Base-by-base conservation (phyloP, 2,888 invertebrate species). In the Eulithis prunata region DNA sequence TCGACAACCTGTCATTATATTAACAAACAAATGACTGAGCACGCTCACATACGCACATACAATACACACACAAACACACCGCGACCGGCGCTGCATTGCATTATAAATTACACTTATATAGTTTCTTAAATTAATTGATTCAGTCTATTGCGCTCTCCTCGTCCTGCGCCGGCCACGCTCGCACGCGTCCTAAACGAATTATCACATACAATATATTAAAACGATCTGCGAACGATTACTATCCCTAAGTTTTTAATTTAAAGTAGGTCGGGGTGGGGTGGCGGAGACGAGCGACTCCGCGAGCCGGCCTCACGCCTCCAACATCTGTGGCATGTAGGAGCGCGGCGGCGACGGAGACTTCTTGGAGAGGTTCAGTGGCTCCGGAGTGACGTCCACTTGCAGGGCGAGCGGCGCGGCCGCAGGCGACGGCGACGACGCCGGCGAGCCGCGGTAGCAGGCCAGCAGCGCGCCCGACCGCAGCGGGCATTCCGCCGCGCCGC, bases 361-460 rank as follows among this genome's bases (percentile, higher is more conserved):
- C 96, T 97, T 98, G 87, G 97, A 98, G 80, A 98, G 94, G 94
- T 98, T 98, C 75, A 98, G 93, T 62, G 98, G 98, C 80, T 96
- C 96, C 75, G 97, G 96, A 82, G 97, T 96, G 77, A 97, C 97
- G 88, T 97, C 97, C 76, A 97, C 94, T 84, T 97, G 96, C 78
- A 91, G 86, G 78, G 87, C 87, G 75, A 89, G 79, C 93, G 75
- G 92, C 86, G 80, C 78, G 54, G 88, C 56, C 7, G 62, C 36
- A 12, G 75, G 92, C 11, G 67, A n/a, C 14, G 59, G 46, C 14
- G 64, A 41, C 11, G 55, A 38, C 32, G 59, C 43, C 45, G 51
- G 88, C 68, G 84, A 84, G 68, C 88, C 87, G 71, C 89, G 89
- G 82, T 84, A 85, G 87, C 89, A 88, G 55, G 86, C 70, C 56